Conservation (phyloP, 2,797 vertebrate genomes). For the Esox masquinongy region DNA sequence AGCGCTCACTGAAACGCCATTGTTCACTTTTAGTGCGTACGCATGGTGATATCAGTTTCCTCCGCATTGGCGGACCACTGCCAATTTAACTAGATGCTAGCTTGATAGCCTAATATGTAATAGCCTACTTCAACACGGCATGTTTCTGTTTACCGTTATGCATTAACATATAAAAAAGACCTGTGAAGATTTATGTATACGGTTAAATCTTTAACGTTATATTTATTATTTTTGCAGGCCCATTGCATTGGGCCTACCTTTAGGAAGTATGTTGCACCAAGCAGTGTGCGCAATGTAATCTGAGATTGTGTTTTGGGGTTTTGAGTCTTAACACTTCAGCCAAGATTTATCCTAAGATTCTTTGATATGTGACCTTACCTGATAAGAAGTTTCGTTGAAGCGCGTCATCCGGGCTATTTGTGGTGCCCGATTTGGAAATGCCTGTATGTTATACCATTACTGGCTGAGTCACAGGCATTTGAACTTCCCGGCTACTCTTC, state of each 20-base stretch:
- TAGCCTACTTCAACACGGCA: neutral
- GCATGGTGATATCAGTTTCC: conserved; percentile 6
- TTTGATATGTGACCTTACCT: no score
- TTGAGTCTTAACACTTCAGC: no score
- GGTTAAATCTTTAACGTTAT: neutral
- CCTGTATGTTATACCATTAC: neutral
- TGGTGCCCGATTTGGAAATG: neutral
- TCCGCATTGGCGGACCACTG: conserved; percentile 7
- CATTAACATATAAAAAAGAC: neutral
- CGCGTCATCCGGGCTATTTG: neutral
- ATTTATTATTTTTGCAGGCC: no score
- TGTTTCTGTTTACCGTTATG: neutral
- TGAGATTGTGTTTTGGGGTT: no score
- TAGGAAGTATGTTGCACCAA: neutral
- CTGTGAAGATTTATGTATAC: neutral
- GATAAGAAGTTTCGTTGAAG: no score
- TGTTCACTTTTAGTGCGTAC: conserved; percentile 11
- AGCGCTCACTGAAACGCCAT: neutral
- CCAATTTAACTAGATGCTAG: conserved; percentile 8
- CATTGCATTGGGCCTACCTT: neutral
- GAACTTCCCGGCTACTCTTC: conserved; percentile 18
- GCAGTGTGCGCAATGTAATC: neutral
- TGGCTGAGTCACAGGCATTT: neutral
- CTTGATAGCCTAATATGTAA: neutral
- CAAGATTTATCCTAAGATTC: no score